These are phyloP conservation scores for Cyprinus carpio DNA, from an alignment of 2,113 vertebrate genomes.

Conservation along the genomic window DNA sequence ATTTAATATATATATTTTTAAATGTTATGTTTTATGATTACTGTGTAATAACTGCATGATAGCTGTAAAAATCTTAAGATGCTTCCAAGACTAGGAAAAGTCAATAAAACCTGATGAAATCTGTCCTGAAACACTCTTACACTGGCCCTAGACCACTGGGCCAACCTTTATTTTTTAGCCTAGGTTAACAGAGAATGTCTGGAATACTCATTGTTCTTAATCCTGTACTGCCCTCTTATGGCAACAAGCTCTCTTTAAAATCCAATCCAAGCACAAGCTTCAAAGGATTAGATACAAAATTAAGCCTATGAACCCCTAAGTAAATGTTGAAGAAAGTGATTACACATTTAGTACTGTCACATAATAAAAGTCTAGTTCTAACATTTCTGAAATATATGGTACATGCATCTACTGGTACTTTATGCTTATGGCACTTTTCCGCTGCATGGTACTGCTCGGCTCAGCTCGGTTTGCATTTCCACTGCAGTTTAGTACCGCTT, in stretches of 20 bases:
- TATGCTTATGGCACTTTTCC: background rate
- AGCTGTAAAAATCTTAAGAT: background rate
- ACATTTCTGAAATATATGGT: no score
- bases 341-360: background rate
- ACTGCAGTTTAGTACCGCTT: no score
- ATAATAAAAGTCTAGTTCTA: background rate
- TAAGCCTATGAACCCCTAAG: background rate
- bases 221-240: conserved; percentile 52
- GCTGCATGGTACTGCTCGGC: no score
- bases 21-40: no score
- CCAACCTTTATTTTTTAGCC: background rate
- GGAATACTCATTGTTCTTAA: background rate
- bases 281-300: background rate
- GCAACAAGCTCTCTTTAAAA: background rate
- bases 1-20: no score
- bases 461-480: no score
- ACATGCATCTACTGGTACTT: background rate
- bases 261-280: background rate
- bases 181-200: background rate
- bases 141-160: background rate
- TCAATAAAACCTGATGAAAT: background rate
- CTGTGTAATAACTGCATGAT: background rate
- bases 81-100: background rate
- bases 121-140: background rate
- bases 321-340: background rate